Conservation (phyloP, 2,113 vertebrate species). For the Calyptommatus sinebrachiatus region DNA sequence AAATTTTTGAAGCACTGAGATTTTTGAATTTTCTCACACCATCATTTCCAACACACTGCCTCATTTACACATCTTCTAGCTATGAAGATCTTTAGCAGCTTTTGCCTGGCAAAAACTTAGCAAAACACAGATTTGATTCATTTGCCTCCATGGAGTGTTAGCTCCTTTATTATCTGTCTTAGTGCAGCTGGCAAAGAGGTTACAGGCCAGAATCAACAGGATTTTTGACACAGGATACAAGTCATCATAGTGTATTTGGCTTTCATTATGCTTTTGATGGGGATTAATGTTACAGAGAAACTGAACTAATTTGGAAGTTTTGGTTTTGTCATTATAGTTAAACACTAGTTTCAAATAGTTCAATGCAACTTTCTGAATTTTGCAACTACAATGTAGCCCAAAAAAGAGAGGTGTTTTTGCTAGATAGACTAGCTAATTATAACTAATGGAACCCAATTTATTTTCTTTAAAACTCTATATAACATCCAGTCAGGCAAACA, state of each 20-base stretch:
- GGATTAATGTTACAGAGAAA: not conserved
- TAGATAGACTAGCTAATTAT: too few species aligned
- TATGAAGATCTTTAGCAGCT: not conserved
- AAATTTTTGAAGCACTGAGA: not conserved
- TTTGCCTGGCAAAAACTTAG: constrained; percentile 22
- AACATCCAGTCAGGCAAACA: too few species aligned
- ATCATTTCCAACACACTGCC: not conserved
- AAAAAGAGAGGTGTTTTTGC: too few species aligned
- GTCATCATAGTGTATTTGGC: not conserved
- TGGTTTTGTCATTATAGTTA: too few species aligned
- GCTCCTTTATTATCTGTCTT: constrained; percentile 18
- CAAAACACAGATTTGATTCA: constrained; percentile 1
- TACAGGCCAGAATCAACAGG: constrained; percentile 26
- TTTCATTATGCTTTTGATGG: constrained; percentile 33
- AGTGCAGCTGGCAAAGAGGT: not conserved
- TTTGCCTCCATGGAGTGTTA: constrained; percentile 26
- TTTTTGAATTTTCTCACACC: not conserved
- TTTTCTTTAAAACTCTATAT: too few species aligned
- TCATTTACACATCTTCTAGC: not conserved
- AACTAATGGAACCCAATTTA: too few species aligned
- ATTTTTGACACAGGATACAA: not conserved
- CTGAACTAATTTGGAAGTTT: too few species aligned
- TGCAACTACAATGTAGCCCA: too few species aligned
- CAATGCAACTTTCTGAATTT: too few species aligned
- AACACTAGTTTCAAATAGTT: too few species aligned